A percentile compares a stretch with the other conserved stretches of the same genome.
phyloP scores from a whole-genome alignment of 2,888 invertebrate species.

The Pachymerium ferrugineum region DNA sequence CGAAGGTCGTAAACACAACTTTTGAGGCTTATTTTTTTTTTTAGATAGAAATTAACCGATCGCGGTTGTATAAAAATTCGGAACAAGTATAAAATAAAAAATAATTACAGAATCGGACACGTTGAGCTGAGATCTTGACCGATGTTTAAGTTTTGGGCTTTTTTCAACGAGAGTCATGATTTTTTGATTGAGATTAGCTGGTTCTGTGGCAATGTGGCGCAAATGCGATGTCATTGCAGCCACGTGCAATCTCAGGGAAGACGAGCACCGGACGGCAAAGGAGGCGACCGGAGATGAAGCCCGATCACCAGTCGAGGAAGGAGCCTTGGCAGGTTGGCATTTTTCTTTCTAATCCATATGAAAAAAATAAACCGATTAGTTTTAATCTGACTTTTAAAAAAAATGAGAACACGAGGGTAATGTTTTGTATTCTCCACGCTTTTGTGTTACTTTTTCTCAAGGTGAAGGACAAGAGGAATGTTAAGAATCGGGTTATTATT shows the following conservation, averaged over 20 bases:
- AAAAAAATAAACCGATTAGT: too few relatives aligned
- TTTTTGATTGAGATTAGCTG: slow-evolving; percentile 48
- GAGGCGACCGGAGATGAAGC: not conserved
- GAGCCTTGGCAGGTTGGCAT: not conserved
- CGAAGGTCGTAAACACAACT: not conserved
- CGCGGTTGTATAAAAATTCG: not conserved
- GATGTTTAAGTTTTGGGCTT: slow-evolving; percentile 41
- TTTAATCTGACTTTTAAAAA: too few relatives aligned
- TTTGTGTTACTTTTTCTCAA: too few relatives aligned
- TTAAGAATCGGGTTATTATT: not conserved
- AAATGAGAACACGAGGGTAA: too few relatives aligned
- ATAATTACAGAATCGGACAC: slow-evolving; percentile 46
- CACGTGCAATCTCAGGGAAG: slow-evolving; percentile 4
- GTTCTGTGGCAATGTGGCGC: slow-evolving; percentile 55
- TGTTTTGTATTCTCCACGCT: too few relatives aligned
- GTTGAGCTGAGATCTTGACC: slow-evolving; percentile 42
- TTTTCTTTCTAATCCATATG: not conserved
- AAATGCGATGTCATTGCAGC: slow-evolving; percentile 38
- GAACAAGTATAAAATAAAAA: not conserved
- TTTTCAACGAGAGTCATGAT: slow-evolving; percentile 40
- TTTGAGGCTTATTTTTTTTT: not conserved
- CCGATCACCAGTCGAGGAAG: not conserved
- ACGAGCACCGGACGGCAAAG: not conserved
- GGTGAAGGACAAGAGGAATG: not conserved
- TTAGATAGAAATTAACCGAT: too few relatives aligned